Conservation (phyloP, 2,888 invertebrate genomes). For the Athrips mouffetella region DNA sequence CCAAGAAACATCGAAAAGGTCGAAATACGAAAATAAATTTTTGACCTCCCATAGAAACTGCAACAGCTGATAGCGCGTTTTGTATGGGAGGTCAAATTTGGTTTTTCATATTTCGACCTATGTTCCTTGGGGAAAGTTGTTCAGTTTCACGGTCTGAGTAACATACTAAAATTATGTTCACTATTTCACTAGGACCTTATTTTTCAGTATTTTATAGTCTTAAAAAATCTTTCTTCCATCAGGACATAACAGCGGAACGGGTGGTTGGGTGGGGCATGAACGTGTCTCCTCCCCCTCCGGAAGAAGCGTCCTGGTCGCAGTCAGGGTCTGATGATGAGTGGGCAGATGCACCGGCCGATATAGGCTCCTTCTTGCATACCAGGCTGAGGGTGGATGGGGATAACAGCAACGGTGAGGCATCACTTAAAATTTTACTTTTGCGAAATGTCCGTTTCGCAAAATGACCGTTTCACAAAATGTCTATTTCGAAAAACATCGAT, state of each 20-base stretch:
- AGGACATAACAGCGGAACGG: constrained; percentile 66
- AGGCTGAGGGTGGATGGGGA: constrained; percentile 59
- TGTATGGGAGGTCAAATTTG: too few species aligned
- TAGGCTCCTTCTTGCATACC: constrained; percentile 70
- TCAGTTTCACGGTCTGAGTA: too few species aligned
- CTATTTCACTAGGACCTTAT: not conserved
- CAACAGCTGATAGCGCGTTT: too few species aligned
- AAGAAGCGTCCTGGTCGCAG: constrained; percentile 37
- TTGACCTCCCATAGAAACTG: too few species aligned
- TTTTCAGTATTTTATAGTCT: not conserved
- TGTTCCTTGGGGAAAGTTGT: too few species aligned
- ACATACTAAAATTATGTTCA: not conserved
- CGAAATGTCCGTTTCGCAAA: not conserved
- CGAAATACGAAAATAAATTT: too few species aligned
- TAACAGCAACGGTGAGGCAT: constrained; percentile 60
- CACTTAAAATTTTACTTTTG: not conserved
- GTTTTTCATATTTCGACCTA: too few species aligned
- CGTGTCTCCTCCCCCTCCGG: not conserved
- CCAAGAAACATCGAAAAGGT: too few species aligned
- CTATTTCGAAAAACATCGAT: not conserved
- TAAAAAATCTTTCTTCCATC: constrained; percentile 21
- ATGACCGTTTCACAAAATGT: not conserved
- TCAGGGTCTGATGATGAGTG: constrained; percentile 63
- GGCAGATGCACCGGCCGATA: constrained; percentile 66
- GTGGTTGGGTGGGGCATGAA: constrained; percentile 52